Base-by-base conservation (phyloP, 2,888 invertebrate species). In the Pseudococcus jackbeardsleyi region DNA sequence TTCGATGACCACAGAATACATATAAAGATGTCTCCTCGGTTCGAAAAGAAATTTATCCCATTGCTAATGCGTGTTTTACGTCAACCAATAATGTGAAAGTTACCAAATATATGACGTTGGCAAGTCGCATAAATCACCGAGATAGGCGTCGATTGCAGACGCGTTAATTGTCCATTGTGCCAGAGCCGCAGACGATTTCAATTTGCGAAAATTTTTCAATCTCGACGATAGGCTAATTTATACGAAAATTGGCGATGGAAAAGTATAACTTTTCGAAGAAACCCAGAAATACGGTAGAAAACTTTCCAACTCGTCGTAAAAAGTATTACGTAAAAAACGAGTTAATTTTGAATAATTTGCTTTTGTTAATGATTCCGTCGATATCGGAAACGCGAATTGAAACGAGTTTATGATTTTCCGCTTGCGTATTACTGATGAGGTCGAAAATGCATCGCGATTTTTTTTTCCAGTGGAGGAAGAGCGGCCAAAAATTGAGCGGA, bases 51-150 rank as follows among this genome's bases (percentile, higher is more conserved):
- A 72, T 59, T 59, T 19, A 59, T 72, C 68, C 68, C 33, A 72
- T 72, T 72, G 68, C 68, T 72, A 72, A 72, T 72, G 42, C 46
- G 2, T 17, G 79, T 79, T 79, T 59, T 79, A 79, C 79, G 79
- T 79, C 79, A 79, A 79, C 68, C 39, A 22, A 39, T 86, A 59
- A 86, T 64, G 86, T 86, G 86, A 86, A 86, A 86, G 86, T 86
- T 68, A 64, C 26, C 42, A 85, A 50, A 64, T 54, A 19, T 85
- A 86, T 72, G 12, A 86, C n/a, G 79, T 79, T 79, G 68, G 5
- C 19, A 72, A 17, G 50, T 19, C 46, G 42, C 86, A 86, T 86
- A 86, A 86, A 86, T 86, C 46, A 86, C 64, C 42, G 42, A 11
- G 59, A 33, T 1, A 79, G 79, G 79, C 79, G 79, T 39, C 19